phyloP scores from a whole-genome alignment of 2,113 vertebrate species.

The Corydoras maculifer region DNA sequence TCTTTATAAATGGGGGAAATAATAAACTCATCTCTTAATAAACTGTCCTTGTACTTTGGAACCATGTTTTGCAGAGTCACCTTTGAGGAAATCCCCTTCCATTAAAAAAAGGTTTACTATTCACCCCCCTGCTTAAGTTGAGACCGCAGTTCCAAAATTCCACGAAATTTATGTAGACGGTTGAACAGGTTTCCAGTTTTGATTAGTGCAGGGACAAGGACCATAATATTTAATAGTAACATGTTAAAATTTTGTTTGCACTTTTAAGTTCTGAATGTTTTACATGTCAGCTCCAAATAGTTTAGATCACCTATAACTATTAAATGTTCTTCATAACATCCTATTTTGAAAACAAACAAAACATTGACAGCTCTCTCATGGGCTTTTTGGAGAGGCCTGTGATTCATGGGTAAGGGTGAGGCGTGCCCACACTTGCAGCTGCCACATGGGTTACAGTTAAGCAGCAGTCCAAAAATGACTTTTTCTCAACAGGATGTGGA shows the following conservation, averaged over 20 bases:
- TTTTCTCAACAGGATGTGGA: background rate
- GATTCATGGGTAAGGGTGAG: slow-evolving; percentile 5
- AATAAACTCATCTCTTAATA: too few relatives aligned
- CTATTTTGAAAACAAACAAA: slow-evolving; percentile 20
- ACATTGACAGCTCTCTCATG: slow-evolving; percentile 18
- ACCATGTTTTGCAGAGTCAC: too few relatives aligned
- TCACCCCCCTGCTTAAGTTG: background rate
- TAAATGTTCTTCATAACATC: slow-evolving; percentile 4
- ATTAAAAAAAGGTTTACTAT: background rate
- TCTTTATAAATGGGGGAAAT: too few relatives aligned
- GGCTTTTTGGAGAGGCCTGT: slow-evolving; percentile 1
- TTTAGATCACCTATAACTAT: background rate
- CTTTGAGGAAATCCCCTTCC: too few relatives aligned
- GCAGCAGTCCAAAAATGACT: background rate
- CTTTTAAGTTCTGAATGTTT: too few relatives aligned
- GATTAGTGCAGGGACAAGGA: background rate
- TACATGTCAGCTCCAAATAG: background rate
- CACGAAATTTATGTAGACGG: slow-evolving; percentile 14
- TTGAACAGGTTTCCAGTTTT: slow-evolving; percentile 27
- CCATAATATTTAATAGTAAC: background rate
- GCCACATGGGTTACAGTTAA: background rate
- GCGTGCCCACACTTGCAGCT: slow-evolving; percentile 25
- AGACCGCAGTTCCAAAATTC: background rate
- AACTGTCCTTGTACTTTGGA: too few relatives aligned
- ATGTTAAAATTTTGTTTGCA: background rate